A percentile compares a stretch with the other conserved stretches of the same genome.
These are phyloP conservation scores for Lycodopsis pacificus DNA, from an alignment of 2,797 vertebrate species.

Conservation along the genomic window DNA sequence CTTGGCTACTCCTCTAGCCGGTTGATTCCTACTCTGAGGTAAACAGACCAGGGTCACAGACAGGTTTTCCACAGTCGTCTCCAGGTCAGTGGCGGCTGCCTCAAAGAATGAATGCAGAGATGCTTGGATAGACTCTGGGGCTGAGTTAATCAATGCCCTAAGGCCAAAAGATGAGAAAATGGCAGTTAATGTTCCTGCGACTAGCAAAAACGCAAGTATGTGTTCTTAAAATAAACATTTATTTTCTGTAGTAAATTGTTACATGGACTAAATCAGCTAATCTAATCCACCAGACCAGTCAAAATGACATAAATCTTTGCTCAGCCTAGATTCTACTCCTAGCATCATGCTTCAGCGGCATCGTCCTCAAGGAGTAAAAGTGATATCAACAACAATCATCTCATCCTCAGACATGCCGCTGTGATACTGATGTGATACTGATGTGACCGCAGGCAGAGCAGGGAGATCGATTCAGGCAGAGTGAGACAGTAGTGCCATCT, in stretches of 20 bases:
- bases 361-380: slow-evolving; percentile 52
- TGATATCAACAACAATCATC: slow-evolving; percentile 61
- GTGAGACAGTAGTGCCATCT: slow-evolving; percentile 65
- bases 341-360: slow-evolving; percentile 44
- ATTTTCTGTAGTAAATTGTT: no score
- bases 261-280: slow-evolving; percentile 35
- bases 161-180: background rate
- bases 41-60: slow-evolving; percentile 87
- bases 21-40: slow-evolving; percentile 86
- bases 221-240: background rate
- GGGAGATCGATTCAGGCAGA: slow-evolving; percentile 34
- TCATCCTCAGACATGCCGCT: slow-evolving; percentile 56
- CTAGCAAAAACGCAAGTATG: background rate
- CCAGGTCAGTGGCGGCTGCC: slow-evolving; percentile 91
- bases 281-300: slow-evolving; percentile 23
- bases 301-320: slow-evolving; percentile 45
- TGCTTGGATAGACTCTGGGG: slow-evolving; percentile 85
- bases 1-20: slow-evolving; percentile 86
- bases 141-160: slow-evolving; percentile 90
- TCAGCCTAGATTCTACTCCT: slow-evolving; percentile 28
- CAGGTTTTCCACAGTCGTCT: slow-evolving; percentile 88
- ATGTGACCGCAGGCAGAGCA: slow-evolving; percentile 54
- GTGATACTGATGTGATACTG: slow-evolving; percentile 58
- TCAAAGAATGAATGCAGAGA: slow-evolving; percentile 91
- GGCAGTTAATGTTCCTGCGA: background rate